Evolutionary conservation across 2,113 vertebrate genomes (phyloP).

Genomic region (Chamaetylas fuelleborni): DNA sequence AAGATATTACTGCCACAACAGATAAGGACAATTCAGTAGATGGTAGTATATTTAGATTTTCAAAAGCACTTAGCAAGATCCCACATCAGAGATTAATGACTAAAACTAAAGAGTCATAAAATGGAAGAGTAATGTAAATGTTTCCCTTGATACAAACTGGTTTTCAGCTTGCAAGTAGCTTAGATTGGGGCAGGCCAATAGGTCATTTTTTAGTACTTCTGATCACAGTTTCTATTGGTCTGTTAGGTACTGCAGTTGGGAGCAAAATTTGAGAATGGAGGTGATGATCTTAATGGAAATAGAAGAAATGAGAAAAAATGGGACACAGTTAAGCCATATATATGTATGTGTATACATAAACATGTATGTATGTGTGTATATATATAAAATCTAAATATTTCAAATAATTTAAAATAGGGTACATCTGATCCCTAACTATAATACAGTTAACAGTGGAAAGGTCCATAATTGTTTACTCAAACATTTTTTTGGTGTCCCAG

Average conservation of each 20-base stretch:
- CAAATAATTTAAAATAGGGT: background rate
- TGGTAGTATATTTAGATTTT: constrained; percentile 17
- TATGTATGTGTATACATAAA: no score
- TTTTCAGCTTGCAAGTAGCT: background rate
- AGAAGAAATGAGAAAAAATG: background rate
- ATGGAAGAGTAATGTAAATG: background rate
- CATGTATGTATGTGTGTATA: no score
- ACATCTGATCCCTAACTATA: background rate
- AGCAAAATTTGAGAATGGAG: background rate
- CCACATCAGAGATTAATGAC: background rate
- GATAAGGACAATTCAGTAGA: background rate
- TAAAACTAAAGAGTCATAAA: background rate
- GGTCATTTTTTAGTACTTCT: background rate
- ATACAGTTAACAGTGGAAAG: background rate
- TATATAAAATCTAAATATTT: background rate
- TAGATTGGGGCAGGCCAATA: background rate
- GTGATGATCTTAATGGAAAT: background rate
- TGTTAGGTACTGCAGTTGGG: background rate
- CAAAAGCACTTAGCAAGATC: background rate
- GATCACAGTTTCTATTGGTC: background rate
- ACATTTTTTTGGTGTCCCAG: background rate
- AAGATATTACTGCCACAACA: background rate
- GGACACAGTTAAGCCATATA: background rate
- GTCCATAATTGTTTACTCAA: background rate
- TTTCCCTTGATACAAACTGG: background rate